Base-by-base conservation (phyloP, 2,888 invertebrate species). In the Oscheius sp. region DNA sequence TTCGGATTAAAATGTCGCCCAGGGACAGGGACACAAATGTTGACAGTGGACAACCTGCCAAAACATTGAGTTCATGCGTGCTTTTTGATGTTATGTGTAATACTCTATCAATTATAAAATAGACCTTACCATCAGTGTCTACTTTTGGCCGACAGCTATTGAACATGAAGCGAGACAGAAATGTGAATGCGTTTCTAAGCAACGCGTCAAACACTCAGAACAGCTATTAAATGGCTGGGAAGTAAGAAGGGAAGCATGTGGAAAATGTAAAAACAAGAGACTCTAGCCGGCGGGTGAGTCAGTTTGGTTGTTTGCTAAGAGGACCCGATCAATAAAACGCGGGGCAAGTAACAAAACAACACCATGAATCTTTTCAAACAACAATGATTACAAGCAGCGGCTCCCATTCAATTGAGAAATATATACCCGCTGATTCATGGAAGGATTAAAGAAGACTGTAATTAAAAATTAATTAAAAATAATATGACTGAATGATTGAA, bases 291-390 rank as follows among this genome's bases (percentile, higher is more conserved):
- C n/a, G n/a, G 8, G 44, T 9, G 30, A 30, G 44, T 24, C 44
- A 41, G 44, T 59, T 59, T 59, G 59, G 59, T 44, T 59, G 59
- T 59, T 59, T 59, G 59, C 59, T 44, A 59, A 24, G 59, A 28
- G 24, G 17, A 30, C 14, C n/a, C 30, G 24, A 59, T 59, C 59
- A 30, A 59, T 59, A 59, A 6, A 12, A 38, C 38, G 24, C 28
- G 28, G 44, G 26, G 44, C 54, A 54, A 20, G 33, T 20, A 36
- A 59, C 59, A 44, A 56, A 36, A 56, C 59, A 59, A 59, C 59
- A 59, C n/a, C 22, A n/a, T 14, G 47, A 4, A 14, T 44, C 12
- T 14, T 14, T 41, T 41, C 14, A 14, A 20, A 41, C 14, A 41
- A 41, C 41, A 41, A 41, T 12, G n/a, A n/a, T n/a, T n/a, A n/a